phyloP scores from a whole-genome alignment of 2,113 vertebrate species.

The Seriola aureovittata region DNA sequence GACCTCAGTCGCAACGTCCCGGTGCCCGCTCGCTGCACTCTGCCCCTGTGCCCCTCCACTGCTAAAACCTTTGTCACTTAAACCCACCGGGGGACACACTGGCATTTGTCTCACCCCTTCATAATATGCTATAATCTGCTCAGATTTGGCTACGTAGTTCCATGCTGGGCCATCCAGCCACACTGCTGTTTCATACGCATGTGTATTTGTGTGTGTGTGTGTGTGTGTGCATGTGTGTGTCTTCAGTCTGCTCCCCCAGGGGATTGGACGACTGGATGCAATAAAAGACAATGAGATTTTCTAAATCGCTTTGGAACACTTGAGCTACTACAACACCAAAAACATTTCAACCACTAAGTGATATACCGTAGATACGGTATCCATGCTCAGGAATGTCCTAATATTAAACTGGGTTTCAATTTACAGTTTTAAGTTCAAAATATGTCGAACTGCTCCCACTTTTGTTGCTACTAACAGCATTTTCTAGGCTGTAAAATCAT shows the following conservation, averaged over 20 bases:
- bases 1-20: slow-evolving; percentile 1
- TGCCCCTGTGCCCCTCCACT: slow-evolving; percentile 2
- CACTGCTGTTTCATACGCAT: background rate
- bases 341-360: background rate
- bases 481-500: background rate
- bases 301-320: slow-evolving; percentile 24
- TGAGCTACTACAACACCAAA: slow-evolving; percentile 9
- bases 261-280: slow-evolving; percentile 23
- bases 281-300: slow-evolving; percentile 36
- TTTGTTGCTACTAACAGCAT: background rate
- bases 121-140: slow-evolving; percentile 65
- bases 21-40: slow-evolving; percentile 38
- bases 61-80: slow-evolving; percentile 42
- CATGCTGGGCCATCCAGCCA: slow-evolving; percentile 24
- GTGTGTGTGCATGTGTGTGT: background rate
- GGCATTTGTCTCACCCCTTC: slow-evolving; percentile 58
- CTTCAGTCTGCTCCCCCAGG: background rate
- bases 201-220: too few relatives aligned
- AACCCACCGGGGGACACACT: slow-evolving; percentile 40
- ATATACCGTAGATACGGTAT: background rate
- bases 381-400: background rate
- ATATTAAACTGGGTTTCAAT: background rate
- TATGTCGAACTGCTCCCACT: background rate
- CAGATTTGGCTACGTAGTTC: slow-evolving; percentile 29
- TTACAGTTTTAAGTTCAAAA: slow-evolving; percentile 14